Evolutionary conservation across 1,140 invertebrate genomes (phyloP).

Genomic region (Nymphalis io): DNA sequence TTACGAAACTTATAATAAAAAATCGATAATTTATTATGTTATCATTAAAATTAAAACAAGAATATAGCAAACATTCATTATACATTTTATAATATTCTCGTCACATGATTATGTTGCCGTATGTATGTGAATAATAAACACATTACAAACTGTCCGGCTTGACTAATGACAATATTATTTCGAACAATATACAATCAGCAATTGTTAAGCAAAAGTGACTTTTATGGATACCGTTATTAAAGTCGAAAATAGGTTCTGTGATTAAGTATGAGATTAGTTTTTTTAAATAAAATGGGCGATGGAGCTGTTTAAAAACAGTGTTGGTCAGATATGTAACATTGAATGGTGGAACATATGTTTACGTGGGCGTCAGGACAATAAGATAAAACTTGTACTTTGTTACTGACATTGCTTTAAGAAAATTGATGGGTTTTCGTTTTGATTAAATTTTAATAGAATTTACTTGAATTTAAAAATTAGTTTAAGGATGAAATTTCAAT

Average conservation of each 20-base stretch:
- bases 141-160: conserved; percentile 54
- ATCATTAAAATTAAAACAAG: background rate
- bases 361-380: conserved; percentile 55
- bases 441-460: conserved; percentile 1
- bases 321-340: conserved; percentile 54
- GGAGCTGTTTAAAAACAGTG: conserved; percentile 45
- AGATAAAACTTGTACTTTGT: conserved; percentile 51
- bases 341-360: conserved; percentile 51
- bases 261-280: conserved; percentile 23
- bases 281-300: conserved; percentile 51
- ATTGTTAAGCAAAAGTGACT: conserved; percentile 33
- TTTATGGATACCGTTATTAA: conserved; percentile 34
- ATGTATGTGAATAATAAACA: conserved; percentile 52
- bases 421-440: background rate
- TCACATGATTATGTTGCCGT: conserved; percentile 44
- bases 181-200: conserved; percentile 46
- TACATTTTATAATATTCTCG: conserved; percentile 29
- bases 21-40: no score
- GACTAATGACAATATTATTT: conserved; percentile 55
- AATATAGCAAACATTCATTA: conserved; percentile 1
- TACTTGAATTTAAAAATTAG: background rate
- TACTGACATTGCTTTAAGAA: conserved; percentile 10
- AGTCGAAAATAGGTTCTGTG: conserved; percentile 22
- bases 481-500: background rate
- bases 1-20: no score